Percentiles rank a stretch among this genome's conserved stretches.
Evolutionary conservation across 2,113 vertebrate species (phyloP).

Genomic region (Mormyrus iriodes): DNA sequence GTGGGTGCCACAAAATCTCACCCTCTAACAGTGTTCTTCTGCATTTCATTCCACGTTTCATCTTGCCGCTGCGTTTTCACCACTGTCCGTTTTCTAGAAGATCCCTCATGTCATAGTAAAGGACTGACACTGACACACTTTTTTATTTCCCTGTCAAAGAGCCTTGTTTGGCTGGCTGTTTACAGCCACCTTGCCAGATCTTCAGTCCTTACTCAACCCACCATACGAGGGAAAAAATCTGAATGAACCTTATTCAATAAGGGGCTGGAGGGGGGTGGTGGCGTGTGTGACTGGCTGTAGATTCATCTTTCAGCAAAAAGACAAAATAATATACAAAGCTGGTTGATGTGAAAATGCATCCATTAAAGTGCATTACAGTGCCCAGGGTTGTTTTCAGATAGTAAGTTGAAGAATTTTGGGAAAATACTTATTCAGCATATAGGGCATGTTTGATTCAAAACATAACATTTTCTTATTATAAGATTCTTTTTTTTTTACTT

Average conservation of each 20-base stretch:
- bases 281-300: too few relatives aligned
- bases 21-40: not conserved
- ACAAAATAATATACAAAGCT: slow-evolving; percentile 7
- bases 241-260: not conserved
- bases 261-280: not conserved
- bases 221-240: not conserved
- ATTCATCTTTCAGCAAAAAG: not conserved
- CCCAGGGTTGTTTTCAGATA: not conserved
- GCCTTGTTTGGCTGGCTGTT: slow-evolving; percentile 5
- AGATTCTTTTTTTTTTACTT: not conserved
- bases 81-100: not conserved
- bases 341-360: not conserved
- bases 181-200: slow-evolving; percentile 19
- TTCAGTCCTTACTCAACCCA: not conserved
- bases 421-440: not conserved
- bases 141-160: not conserved
- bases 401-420: not conserved
- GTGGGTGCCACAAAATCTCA: not conserved
- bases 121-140: not conserved
- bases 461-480: too few relatives aligned
- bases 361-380: not conserved
- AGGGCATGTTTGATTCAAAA: not conserved
- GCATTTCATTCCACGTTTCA: not conserved
- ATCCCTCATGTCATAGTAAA: not conserved
- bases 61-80: not conserved